Evolutionary conservation across 2,888 invertebrate species (phyloP).

Genomic region (Brachyptera putata): DNA sequence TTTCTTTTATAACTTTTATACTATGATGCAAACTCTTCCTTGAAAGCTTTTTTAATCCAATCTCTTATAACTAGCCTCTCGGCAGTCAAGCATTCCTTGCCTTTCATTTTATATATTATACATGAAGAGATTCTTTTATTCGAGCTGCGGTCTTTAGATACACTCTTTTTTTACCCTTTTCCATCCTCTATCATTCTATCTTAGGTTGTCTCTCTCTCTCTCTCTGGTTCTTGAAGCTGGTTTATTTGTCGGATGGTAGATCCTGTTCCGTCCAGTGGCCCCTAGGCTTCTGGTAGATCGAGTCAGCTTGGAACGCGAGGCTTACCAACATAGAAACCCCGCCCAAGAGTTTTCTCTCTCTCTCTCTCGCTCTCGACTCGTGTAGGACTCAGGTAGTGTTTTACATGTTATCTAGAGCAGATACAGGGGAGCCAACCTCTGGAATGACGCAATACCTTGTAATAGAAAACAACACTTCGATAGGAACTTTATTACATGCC

Average conservation of each 20-base stretch:
- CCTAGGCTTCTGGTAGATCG: slow-evolving; percentile 22
- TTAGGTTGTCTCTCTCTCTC: slow-evolving; percentile 5
- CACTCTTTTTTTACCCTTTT: slow-evolving; percentile 5
- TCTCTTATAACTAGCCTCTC: slow-evolving; percentile 10
- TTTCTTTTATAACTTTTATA: not conserved
- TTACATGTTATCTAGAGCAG: slow-evolving; percentile 28
- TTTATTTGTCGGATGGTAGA: slow-evolving; percentile 15
- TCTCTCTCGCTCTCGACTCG: not conserved
- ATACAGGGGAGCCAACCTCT: slow-evolving; percentile 17
- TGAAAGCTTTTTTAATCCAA: not conserved
- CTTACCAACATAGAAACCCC: too few relatives aligned
- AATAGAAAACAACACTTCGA: too few relatives aligned
- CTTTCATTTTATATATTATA: slow-evolving; percentile 17
- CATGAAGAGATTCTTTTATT: slow-evolving; percentile 23
- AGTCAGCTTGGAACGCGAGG: too few relatives aligned
- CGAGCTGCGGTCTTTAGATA: slow-evolving; percentile 19
- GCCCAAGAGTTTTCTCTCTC: too few relatives aligned
- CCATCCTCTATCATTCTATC: slow-evolving; percentile 13
- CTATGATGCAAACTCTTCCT: slow-evolving; percentile 4
- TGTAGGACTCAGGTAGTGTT: not conserved
- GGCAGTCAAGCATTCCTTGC: slow-evolving; percentile 14
- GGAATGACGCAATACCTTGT: too few relatives aligned
- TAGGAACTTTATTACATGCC: too few relatives aligned
- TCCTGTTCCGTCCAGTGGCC: slow-evolving; percentile 28
- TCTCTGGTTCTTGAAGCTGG: slow-evolving; percentile 3